Evolutionary conservation across 2,888 invertebrate genomes (phyloP), one percentile per base, ranked within the genome.

Genomic region (Pyralis farinalis): DNA sequence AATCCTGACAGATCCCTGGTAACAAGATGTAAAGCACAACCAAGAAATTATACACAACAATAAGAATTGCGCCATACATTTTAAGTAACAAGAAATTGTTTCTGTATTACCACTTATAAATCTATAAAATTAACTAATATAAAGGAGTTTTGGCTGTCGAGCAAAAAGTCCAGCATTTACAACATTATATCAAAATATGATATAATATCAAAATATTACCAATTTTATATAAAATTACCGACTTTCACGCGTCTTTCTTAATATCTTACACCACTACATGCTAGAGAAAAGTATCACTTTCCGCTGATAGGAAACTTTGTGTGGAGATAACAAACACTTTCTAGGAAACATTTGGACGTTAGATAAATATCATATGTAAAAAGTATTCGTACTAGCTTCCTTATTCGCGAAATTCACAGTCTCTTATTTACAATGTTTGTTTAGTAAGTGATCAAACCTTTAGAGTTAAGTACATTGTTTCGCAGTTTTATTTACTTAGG

Each of bases 161-260:
- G 79, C 54, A 79, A 82, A 83, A 84, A 83, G 84, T 80, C 73
- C 84, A 84, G 84, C 84, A 83, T 63, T 59, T 53, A 53, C 57
- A 55, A 56, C 53, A 47, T 62, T 51, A 55, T 67, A 67, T 65
- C 61, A 67, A 60, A 56, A 59, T 58, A 63, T 63, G 12, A 62
- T 53, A 49, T 60, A 51, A 53, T 69, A 67, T 66, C 60, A 67
- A 60, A 56, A 59, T 57, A 63, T 63, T 63, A 71, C 49, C 50
- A 72, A 70, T 67, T 66, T 66, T 56, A 61, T 73, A 72, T 55
- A 71, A 69, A 74, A 73, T 65, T 69, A 70, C 63, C 53, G 50
- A 58, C 47, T 57, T 60, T 49, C 51, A 56, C 57, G 54, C 44
- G 46, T 53, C 49, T 55, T 53, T 49, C 25, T 50, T 46, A 45